phyloP scores from a whole-genome alignment of 2,113 vertebrate genomes.

The Anoplopoma fimbria region DNA sequence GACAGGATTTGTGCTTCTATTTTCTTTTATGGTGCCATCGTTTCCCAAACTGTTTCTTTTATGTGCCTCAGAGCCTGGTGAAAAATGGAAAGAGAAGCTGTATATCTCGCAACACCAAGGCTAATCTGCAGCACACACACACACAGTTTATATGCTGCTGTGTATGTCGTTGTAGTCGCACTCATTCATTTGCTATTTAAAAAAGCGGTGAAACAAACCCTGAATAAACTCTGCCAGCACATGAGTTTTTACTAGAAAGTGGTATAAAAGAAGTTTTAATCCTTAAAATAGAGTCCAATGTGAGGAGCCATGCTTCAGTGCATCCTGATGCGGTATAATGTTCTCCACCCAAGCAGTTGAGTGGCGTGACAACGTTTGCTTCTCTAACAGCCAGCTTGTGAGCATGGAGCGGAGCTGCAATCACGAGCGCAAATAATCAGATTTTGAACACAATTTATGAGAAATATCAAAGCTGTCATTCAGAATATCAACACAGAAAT shows the following conservation, averaged over 20 bases:
- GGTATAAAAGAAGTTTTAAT: conserved; percentile 13
- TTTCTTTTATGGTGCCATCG: conserved; percentile 73
- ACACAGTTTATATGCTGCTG: conserved; percentile 25
- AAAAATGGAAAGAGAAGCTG: conserved; percentile 52
- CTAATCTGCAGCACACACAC: conserved; percentile 60
- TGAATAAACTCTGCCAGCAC: background rate
- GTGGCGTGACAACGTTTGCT: background rate
- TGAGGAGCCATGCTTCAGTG: background rate
- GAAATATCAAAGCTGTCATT: conserved; percentile 25
- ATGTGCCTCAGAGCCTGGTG: conserved; percentile 65
- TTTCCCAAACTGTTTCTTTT: conserved; percentile 75
- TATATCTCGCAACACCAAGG: conserved; percentile 62
- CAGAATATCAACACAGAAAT: conserved; percentile 14
- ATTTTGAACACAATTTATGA: conserved; percentile 9
- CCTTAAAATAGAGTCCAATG: conserved; percentile 9
- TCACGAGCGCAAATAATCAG: conserved; percentile 16
- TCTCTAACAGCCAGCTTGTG: background rate
- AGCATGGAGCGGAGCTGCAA: background rate
- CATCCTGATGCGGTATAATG: conserved; percentile 12
- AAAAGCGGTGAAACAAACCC: conserved; percentile 14
- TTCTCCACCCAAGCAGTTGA: background rate
- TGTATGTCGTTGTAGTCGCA: conserved; percentile 2
- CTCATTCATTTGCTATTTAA: conserved; percentile 53
- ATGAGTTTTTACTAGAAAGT: background rate
- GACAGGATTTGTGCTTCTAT: conserved; percentile 76